These are phyloP conservation scores for Brachionus plicatilis DNA, from an alignment of 1,140 invertebrate genomes.

Conservation along the genomic window DNA sequence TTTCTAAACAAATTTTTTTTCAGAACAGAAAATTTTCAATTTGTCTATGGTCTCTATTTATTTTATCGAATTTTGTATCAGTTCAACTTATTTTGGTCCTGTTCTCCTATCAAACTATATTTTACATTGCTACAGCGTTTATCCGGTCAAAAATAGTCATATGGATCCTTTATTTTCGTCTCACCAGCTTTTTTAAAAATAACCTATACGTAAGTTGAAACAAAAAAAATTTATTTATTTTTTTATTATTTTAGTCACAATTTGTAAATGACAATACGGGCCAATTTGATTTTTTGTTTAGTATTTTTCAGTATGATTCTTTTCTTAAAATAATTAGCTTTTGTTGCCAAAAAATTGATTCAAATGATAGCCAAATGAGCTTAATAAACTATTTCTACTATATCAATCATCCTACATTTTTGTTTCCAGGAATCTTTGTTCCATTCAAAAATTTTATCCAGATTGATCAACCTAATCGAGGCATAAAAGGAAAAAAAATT, in stretches of 20 bases:
- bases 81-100: not conserved
- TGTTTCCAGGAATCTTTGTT: not conserved
- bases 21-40: not conserved
- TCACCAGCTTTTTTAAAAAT: not conserved
- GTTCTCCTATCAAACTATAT: not conserved
- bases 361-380: not conserved
- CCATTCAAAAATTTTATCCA: not conserved
- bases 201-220: not conserved
- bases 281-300: not conserved
- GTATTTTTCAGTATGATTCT: not conserved
- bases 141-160: not conserved
- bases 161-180: not conserved
- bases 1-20: not conserved
- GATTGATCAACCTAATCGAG: not conserved
- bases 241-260: not conserved
- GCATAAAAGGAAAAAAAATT: not conserved
- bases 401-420: not conserved
- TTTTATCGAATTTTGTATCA: not conserved
- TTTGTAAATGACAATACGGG: not conserved
- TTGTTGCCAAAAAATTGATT: not conserved
- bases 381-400: not conserved
- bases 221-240: too few relatives aligned
- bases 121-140: not conserved
- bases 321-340: not conserved
- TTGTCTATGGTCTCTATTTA: not conserved